Evolutionary conservation across 2,888 invertebrate genomes (phyloP), one percentile per base, ranked within the genome.

Genomic region (Erebia palarica): DNA sequence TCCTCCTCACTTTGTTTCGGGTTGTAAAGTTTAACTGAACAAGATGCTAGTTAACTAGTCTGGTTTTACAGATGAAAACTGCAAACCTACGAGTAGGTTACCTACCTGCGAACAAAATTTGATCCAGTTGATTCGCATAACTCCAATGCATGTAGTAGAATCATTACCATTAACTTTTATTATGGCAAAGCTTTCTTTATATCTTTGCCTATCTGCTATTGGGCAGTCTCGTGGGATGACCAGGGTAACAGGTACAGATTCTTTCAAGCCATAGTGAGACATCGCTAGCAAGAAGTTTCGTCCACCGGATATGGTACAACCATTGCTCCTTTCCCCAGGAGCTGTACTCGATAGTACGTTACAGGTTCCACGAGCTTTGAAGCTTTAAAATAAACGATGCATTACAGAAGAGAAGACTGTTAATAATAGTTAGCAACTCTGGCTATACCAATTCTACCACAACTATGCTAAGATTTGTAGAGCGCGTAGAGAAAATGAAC

Each of bases 101-200:
- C 49, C 14, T 14, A 49, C 49, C 49, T 49, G 49, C 49, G 49
- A 49, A 49, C 14, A 49, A 14, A 49, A 13, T 49, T 49, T 49
- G 49, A 49, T 49, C 49, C 49, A 13, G 49, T 49, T 49, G 49
- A 49, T 49, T 65, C 80, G 70, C 82, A 80, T 71, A 82, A 84
- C 53, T 77, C 77, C 44, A 86, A 78, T 5, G 86, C 85, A 69
- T 84, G 82, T 3, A 86, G 77, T 85, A 4, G 69, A 71, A 55
- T 85, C 82, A 70, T 81, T 82, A 7, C 86, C 86, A 47, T 80
- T 75, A 16, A 81, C 78, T 78, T 86, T 86, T 3, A 86, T 77
- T 7, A 86, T 80, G 0, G 86, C 85, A 60, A 78, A 85, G 77
- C 84, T 83, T 72, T 86, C 85, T 70, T 81, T 86, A 65, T 77